Evolutionary conservation across 2,888 invertebrate genomes (phyloP).

Genomic region (Scaeva pyrastri): DNA sequence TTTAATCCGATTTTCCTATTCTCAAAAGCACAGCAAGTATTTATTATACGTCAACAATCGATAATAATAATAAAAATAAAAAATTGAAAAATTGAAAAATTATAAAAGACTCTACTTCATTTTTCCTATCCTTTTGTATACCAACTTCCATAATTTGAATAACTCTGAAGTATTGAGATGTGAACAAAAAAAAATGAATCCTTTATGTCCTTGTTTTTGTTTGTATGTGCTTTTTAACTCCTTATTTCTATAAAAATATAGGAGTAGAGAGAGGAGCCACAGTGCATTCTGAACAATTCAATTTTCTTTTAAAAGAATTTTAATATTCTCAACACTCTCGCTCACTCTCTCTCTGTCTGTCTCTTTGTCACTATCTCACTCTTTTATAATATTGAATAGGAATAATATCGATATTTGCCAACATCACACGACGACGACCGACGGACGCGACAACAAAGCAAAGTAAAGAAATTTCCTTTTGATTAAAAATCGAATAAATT

Average conservation of each 20-base stretch:
- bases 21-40: conserved; percentile 15
- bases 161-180: conserved; percentile 26
- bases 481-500: conserved; percentile 72
- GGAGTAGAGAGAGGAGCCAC: not conserved
- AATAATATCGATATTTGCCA: conserved; percentile 49
- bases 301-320: conserved; percentile 42
- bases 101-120: conserved; percentile 48
- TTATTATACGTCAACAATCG: conserved; percentile 55
- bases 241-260: not conserved
- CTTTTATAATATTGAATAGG: not conserved
- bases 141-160: conserved; percentile 8
- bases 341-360: not conserved
- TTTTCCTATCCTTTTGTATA: conserved; percentile 20
- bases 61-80: conserved; percentile 31
- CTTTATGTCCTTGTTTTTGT: not conserved
- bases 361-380: too few relatives aligned
- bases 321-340: conserved; percentile 26
- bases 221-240: not conserved
- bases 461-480: conserved; percentile 58
- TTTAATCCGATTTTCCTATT: not conserved
- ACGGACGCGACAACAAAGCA: conserved; percentile 34
- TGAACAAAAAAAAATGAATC: too few relatives aligned
- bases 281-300: conserved; percentile 8
- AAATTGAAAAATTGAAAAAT: not conserved
- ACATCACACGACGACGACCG: conserved; percentile 26